Conservation (phyloP, 2,797 vertebrate genomes). For the Pelochelys cantorii region DNA sequence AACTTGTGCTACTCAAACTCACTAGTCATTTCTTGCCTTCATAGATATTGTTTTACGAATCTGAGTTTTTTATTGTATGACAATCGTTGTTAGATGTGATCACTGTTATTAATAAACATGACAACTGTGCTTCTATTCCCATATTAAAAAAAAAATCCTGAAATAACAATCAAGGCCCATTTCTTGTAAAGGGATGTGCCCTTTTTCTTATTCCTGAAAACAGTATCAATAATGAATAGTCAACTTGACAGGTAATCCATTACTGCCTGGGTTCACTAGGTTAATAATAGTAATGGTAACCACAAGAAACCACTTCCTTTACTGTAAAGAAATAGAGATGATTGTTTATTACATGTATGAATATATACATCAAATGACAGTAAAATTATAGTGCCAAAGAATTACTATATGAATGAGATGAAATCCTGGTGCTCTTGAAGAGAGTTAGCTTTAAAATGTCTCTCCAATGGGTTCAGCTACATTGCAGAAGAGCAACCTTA, state of each 20-base stretch:
- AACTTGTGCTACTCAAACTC: background rate
- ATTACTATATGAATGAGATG: background rate
- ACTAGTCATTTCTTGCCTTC: background rate
- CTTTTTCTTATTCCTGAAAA: conserved; percentile 20
- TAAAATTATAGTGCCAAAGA: background rate
- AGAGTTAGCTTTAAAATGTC: background rate
- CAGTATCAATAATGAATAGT: background rate
- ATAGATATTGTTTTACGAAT: background rate
- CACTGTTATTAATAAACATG: background rate
- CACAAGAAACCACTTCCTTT: background rate
- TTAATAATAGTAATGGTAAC: background rate
- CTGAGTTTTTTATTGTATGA: background rate
- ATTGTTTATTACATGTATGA: background rate
- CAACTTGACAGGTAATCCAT: background rate
- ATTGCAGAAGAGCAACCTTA: background rate
- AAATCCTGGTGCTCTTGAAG: conserved; percentile 42
- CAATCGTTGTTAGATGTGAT: background rate
- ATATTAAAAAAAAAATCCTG: background rate
- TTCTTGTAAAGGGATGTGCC: background rate
- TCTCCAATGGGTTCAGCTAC: background rate
- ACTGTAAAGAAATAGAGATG: conserved; percentile 21
- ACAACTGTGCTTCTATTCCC: background rate
- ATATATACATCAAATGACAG: conserved; percentile 1
- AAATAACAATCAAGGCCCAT: background rate
- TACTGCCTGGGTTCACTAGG: conserved; percentile 10